phyloP scores from a whole-genome alignment of 2,797 vertebrate genomes.

The Centropyge bicolor region DNA sequence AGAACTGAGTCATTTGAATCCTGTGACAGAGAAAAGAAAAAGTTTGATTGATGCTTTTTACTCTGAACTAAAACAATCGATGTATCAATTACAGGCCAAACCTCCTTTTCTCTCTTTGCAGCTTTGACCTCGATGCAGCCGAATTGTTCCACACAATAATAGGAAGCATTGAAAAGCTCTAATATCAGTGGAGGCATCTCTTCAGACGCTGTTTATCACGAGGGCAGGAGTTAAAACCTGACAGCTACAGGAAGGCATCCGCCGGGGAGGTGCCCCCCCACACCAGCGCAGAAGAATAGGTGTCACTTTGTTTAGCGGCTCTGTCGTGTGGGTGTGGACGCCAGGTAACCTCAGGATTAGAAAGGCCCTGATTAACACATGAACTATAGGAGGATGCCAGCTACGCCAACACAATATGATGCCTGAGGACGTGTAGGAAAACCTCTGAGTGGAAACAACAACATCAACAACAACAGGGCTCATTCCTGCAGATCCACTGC shows the following conservation, averaged over 20 bases:
- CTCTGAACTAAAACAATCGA: conserved; percentile 47
- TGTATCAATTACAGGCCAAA: conserved; percentile 43
- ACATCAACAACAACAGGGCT: conserved; percentile 46
- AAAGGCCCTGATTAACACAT: conserved; percentile 22
- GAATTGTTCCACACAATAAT: conserved; percentile 74
- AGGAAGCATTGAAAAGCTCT: conserved; percentile 77
- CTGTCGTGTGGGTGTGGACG: conserved; percentile 24
- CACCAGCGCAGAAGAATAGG: conserved; percentile 56
- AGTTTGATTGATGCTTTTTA: conserved; percentile 22
- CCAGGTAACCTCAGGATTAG: background rate
- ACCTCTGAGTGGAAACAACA: conserved; percentile 12
- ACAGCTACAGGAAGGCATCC: conserved; percentile 54
- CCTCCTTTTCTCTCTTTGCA: conserved; percentile 33
- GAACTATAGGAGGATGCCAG: conserved; percentile 26
- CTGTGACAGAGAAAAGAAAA: conserved; percentile 7
- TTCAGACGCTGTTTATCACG: conserved; percentile 64
- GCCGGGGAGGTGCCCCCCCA: conserved; percentile 20
- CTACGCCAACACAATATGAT: conserved; percentile 25
- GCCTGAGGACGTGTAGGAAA: conserved; percentile 12
- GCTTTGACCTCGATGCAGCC: conserved; percentile 58
- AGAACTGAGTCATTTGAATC: background rate
- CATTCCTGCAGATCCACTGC: conserved; percentile 48
- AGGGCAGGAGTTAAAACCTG: conserved; percentile 26
- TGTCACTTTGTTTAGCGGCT: conserved; percentile 39
- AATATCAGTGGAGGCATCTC: conserved; percentile 70